A percentile compares a stretch with the other conserved stretches of the same genome.
Conservation (phyloP, 2,888 invertebrate genomes). For the Chrysolina oricalcia region DNA sequence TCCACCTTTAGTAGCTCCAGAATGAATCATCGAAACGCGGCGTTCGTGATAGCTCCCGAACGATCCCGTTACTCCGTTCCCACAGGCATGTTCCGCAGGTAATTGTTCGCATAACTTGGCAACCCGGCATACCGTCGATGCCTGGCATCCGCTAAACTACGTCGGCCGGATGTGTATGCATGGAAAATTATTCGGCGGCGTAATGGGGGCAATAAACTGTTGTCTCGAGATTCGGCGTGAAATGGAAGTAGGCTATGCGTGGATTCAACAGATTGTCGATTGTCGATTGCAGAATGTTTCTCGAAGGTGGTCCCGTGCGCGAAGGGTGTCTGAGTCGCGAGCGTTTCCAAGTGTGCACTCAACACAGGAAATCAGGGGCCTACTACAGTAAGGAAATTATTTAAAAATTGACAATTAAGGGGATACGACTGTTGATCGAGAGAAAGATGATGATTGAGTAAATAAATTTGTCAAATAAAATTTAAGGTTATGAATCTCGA, state of each 20-base stretch:
- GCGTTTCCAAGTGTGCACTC: not conserved
- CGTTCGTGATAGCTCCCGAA: not conserved
- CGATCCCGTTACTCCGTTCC: not conserved
- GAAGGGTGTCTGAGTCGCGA: not conserved
- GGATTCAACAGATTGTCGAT: constrained; percentile 33
- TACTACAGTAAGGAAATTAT: not conserved
- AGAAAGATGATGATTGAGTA: no score
- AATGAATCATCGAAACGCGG: no score
- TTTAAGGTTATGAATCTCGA: no score
- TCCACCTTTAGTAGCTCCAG: no score
- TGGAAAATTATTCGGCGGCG: constrained; percentile 29
- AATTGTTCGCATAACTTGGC: constrained; percentile 2
- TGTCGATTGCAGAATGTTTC: constrained; percentile 5
- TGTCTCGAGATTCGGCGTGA: constrained; percentile 28
- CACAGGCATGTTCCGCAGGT: not conserved
- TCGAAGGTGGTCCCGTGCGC: constrained; percentile 1
- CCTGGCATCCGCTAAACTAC: constrained; percentile 8
- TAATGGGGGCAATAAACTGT: constrained; percentile 41
- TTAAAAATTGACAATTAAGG: not conserved
- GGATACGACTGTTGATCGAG: no score
- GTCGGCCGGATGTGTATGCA: constrained; percentile 35
- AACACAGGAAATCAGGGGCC: not conserved
- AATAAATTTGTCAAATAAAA: no score
- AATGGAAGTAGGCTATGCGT: constrained; percentile 31
- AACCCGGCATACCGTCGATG: constrained; percentile 16